Base-by-base conservation (phyloP, 2,888 invertebrate genomes). In the Heliconius erato region DNA sequence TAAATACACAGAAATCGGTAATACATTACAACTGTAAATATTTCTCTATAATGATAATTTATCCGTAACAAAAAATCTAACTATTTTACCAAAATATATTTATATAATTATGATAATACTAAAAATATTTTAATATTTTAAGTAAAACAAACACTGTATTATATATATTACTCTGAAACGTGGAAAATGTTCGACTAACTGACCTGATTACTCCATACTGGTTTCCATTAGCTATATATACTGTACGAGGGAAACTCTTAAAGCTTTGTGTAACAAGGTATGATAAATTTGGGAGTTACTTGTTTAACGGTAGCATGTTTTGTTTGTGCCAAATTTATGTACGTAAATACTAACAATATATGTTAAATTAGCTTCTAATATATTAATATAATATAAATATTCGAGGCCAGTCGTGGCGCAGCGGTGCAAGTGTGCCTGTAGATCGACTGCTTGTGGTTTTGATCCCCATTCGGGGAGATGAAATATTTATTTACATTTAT, bases 281-380 rank as follows among this genome's bases (percentile, higher is more conserved):
- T 44, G 44, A 14, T n/a, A 71, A 71, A 40, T 44, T 71, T 71
- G 23, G 12, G 40, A 71, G 71, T 44, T 71, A 40, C 54, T 54
- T 23, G 54, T 19, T 54, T 54, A 54, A 54, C 54, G 71, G 14
- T 44, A 71, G 40, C 44, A 44, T 40, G 40, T 71, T 71, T 14
- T 71, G 71, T 71, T 44, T 71, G 71, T 71, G 3, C 71, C 40
- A 44, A 71, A 71, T 71, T 71, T 71, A 71, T 40, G 7, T 40
- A 35, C 12, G n/a, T 71, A 35, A 69, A 69, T 69, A 32, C 19
- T 69, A 32, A 3, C 5, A 44, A n/a, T 14, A n/a, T 44, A 26
- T 71, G 16, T n/a, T 6, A 26, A 71, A 71, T 44, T 69, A 11
- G 9, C 35, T 23, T 68, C 3, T 23, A 68, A 68, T 67, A 32